Evolutionary conservation across 2,888 invertebrate species (phyloP), one percentile per base, ranked within the genome.

Genomic region (Vanessa cardui): DNA sequence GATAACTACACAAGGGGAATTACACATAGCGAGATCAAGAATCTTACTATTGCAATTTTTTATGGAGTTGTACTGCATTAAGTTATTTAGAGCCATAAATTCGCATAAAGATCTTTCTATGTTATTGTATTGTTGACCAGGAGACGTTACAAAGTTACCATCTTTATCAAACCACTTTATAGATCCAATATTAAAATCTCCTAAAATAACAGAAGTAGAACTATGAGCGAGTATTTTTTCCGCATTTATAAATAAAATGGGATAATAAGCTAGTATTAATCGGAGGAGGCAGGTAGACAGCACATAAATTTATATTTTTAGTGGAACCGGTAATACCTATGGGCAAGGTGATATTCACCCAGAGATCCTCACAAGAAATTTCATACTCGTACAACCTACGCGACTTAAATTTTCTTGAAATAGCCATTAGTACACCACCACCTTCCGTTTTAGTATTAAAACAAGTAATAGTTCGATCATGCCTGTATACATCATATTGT

Each of bases 321-420:
- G 52, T 18, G 21, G 18, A 2, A 18, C 20, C 21, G 52, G 52
- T 52, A 52, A 18, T 52, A 52, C 52, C 52, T 52, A 52, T 18
- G 18, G 52, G 52, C 20, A 52, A 52, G 18, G 52, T 52, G 20
- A 52, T 52, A 52, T 52, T 52, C 52, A 52, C 52, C 52, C 52
- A 52, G 52, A 52, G 52, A 52, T 52, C 52, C 20, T 52, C 52
- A 52, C 52, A 52, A 52, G 52, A 52, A 18, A 21, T 52, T 52
- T 52, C 20, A 52, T 18, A 52, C 21, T 52, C 52, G 20, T 52
- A 52, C 20, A 52, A 52, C 20, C 52, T 52, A 52, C n/a, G n/a
- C n/a, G n/a, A n/a, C n/a, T n/a, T n/a, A n/a, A n/a, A n/a, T n/a
- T n/a, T n/a, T n/a, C n/a, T n/a, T n/a, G n/a, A n/a, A n/a, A n/a